Evolutionary conservation across 2,888 invertebrate species (phyloP).

Genomic region (Lutraria lutraria): DNA sequence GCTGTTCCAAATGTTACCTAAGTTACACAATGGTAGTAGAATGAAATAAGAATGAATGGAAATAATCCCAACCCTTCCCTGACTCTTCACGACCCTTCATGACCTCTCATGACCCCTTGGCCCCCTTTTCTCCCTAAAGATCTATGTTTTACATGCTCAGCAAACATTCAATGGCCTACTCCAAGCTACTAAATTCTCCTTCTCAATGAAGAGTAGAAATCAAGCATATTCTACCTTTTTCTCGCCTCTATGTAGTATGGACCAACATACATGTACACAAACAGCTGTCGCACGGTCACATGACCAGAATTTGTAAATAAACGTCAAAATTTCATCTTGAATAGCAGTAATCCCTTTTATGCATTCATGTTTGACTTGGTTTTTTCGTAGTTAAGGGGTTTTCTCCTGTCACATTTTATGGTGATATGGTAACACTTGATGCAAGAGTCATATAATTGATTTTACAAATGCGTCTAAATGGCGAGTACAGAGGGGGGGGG

Average conservation of each 20-base stretch:
- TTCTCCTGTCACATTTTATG: neutral
- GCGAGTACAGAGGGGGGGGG: neutral
- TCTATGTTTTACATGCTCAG: too few species aligned
- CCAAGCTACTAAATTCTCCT: neutral
- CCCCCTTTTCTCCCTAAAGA: too few species aligned
- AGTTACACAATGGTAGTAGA: too few species aligned
- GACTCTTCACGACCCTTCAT: too few species aligned
- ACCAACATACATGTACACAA: slow-evolving; percentile 42
- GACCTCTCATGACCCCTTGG: too few species aligned
- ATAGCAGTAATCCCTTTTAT: slow-evolving; percentile 43
- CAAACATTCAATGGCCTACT: too few species aligned
- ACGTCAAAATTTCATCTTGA: slow-evolving; percentile 47
- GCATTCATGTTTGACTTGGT: slow-evolving; percentile 34
- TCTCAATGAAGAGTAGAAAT: neutral
- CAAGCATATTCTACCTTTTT: neutral
- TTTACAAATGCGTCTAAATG: neutral
- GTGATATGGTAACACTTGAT: neutral
- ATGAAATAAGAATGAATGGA: too few species aligned
- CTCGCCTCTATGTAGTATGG: neutral
- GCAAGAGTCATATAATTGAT: neutral
- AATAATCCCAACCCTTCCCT: too few species aligned
- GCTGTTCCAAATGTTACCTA: too few species aligned
- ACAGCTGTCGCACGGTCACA: slow-evolving; percentile 54
- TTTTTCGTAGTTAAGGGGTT: neutral
- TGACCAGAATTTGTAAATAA: slow-evolving; percentile 52